Conservation (phyloP, 2,113 vertebrate genomes). For the Indicator indicator region DNA sequence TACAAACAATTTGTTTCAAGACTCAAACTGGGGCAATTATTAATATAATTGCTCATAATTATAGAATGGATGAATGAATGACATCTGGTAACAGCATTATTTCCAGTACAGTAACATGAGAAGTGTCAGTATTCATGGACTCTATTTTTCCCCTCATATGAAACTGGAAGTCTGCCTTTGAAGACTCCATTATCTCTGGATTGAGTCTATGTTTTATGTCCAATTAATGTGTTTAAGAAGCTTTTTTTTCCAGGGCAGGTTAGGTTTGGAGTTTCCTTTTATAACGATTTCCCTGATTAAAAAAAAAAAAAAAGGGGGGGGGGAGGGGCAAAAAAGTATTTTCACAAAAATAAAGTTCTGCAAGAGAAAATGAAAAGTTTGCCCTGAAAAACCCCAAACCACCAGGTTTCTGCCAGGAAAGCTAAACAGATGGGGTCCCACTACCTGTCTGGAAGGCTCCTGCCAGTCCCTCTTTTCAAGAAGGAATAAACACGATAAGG, state of each 20-base stretch:
- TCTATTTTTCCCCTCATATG: neutral
- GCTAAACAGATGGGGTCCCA: neutral
- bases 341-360: neutral
- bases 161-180: neutral
- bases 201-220: neutral
- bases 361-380: neutral
- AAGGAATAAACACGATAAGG: neutral
- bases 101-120: neutral
- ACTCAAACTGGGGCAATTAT: neutral
- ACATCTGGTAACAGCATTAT: neutral
- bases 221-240: neutral
- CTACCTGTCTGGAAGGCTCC: neutral
- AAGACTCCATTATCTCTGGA: neutral
- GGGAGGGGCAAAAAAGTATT: no score
- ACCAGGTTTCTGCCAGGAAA: neutral
- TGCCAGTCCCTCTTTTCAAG: neutral
- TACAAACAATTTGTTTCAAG: neutral
- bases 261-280: neutral
- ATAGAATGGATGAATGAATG: neutral
- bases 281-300: neutral
- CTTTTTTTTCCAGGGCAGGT: neutral
- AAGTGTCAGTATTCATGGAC: neutral
- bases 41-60: neutral
- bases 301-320: accelerated
- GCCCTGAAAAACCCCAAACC: neutral